Evolutionary conservation across 1,140 invertebrate genomes (phyloP).

Genomic region (Heterodera schachtii): DNA sequence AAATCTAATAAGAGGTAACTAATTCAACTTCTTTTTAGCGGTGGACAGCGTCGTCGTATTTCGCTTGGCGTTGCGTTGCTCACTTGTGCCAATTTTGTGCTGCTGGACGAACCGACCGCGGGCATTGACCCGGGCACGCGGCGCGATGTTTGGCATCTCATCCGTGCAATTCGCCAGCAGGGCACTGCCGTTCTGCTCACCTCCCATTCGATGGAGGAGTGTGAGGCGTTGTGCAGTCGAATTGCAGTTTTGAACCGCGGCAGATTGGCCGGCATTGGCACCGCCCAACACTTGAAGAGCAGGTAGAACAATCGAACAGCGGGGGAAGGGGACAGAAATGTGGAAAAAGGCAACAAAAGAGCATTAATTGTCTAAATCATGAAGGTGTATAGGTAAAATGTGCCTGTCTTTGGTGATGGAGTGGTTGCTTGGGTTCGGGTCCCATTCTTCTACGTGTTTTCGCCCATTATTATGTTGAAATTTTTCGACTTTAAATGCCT

Average conservation of each 20-base stretch:
- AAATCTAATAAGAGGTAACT: no score
- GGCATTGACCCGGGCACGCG: conserved; percentile 70
- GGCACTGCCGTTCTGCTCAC: conserved; percentile 57
- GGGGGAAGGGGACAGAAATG: not conserved
- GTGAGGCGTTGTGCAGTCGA: conserved; percentile 69
- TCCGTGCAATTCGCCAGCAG: conserved; percentile 55
- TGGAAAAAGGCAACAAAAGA: conserved; percentile 30
- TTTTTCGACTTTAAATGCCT: not conserved
- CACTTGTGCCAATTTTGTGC: conserved; percentile 42
- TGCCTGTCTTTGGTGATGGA: no score
- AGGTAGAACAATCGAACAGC: conserved; percentile 17
- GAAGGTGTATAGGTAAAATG: no score
- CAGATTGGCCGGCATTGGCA: conserved; percentile 75
- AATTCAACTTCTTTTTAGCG: conserved; percentile 62
- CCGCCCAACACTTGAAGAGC: conserved; percentile 74
- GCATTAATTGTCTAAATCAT: no score
- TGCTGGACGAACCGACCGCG: conserved; percentile 54
- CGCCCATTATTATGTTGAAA: no score
- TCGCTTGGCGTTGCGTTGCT: conserved; percentile 55
- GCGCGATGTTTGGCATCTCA: conserved; percentile 70
- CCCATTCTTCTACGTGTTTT: no score
- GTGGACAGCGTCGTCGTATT: conserved; percentile 66
- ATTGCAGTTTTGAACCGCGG: conserved; percentile 86
- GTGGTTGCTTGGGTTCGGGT: no score
- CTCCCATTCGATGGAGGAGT: conserved; percentile 65